Evolutionary conservation across 2,888 invertebrate species (phyloP), one percentile per base, ranked within the genome.

Genomic region (Drosophila nigritarsus): DNA sequence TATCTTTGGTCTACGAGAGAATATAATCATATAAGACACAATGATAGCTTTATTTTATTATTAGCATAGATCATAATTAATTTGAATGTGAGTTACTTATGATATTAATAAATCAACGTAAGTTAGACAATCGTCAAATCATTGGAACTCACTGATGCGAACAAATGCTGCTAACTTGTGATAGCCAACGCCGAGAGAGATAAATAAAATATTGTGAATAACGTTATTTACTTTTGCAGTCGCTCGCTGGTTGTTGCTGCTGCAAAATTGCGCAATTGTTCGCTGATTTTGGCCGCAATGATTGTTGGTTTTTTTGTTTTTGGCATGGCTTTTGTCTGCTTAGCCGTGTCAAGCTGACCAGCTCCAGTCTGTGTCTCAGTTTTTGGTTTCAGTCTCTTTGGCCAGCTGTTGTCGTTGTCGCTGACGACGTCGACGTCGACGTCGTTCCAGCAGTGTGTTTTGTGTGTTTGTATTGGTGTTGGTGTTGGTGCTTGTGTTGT

Each of bases 211-310:
- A 48, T 59, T 55, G 50, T 38, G 65, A 65, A 51, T 32, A 32
- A 64, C 34, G 65, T 51, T 40, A 68, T 67, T 66, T 76, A 63
- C 50, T 73, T 66, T 74, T 74, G 73, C 61, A 78, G 65, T 56
- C 75, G 66, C 42, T 75, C 15, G 7, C 45, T 45, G 15, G 75
- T 67, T 72, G 73, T 65, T 81, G 75, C 51, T 54, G 64, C 64
- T 78, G 75, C 54, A 72, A 80, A 91, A 84, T 90, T 90, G 87
- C 91, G 90, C 90, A 91, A 88, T 90, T 86, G 77, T 68, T 77
- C 60, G 82, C 88, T 70, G 85, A 80, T 75, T 81, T 78, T 73
- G 70, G 75, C 66, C 64, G 70, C 60, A 61, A 70, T 75, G 73
- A 45, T 74, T 65, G 64, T 60, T 76, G 77, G 69, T 61, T 67